Conservation (phyloP, 1,140 invertebrate species). For the Acromyrmex heyeri region DNA sequence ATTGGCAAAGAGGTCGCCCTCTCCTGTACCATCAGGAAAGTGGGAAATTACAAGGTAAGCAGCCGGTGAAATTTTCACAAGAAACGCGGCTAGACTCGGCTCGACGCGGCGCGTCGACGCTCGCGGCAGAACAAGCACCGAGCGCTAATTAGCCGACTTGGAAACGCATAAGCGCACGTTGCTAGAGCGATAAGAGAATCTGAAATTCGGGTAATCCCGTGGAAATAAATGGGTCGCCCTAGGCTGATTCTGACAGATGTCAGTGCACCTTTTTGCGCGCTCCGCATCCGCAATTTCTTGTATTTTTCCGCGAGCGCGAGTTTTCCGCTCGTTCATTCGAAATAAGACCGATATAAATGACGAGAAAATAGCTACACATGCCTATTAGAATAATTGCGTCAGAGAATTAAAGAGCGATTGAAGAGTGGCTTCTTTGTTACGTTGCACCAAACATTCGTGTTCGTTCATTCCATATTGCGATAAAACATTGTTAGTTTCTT, state of each 20-base stretch:
- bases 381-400: slow-evolving; percentile 2
- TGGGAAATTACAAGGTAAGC: slow-evolving; percentile 94
- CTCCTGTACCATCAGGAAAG: slow-evolving; percentile 92
- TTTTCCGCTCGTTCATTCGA: neutral
- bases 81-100: slow-evolving; percentile 6
- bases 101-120: neutral
- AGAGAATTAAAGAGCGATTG: neutral
- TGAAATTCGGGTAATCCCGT: slow-evolving; percentile 66
- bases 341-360: neutral
- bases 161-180: slow-evolving; percentile 59
- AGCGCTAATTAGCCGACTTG: slow-evolving; percentile 66
- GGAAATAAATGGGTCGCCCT: slow-evolving; percentile 69
- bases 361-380: neutral
- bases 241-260: slow-evolving; percentile 70
- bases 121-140: slow-evolving; percentile 32
- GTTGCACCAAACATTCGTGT: neutral
- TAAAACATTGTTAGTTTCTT: no score
- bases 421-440: neutral
- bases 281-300: neutral
- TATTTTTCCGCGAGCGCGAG: slow-evolving; percentile 29
- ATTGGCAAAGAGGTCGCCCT: slow-evolving; percentile 94
- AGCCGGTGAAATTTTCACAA: slow-evolving; percentile 49
- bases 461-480: neutral
- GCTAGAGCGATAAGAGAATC: slow-evolving; percentile 68
- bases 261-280: slow-evolving; percentile 63